Base-by-base conservation (phyloP, 2,888 invertebrate genomes). In the Agrotis ipsilon region DNA sequence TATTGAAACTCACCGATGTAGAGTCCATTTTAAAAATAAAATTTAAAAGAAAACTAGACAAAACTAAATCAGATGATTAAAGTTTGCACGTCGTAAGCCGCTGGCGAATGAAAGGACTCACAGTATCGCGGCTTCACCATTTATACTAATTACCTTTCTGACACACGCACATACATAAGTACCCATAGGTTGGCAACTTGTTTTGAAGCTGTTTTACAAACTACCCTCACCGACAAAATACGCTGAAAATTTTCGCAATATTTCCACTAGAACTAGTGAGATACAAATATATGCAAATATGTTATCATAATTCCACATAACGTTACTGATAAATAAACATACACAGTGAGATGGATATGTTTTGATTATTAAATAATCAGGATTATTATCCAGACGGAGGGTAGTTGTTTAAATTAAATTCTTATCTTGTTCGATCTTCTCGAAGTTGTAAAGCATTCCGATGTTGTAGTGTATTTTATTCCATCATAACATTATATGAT, bases 1-100 rank as follows among this genome's bases (percentile, higher is more conserved):
- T 85, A 72, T 83, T 87, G 74, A 83, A 92, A 81, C 90, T 90
- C 63, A 84, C 91, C 43, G 90, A 82, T 79, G 90, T 84, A 18
- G 90, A 86, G 72, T 92, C 89, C 90, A 93, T 85, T 57, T 75
- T 54, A 64, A 70, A 32, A 13, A 66, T 57, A 48, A 62, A 68
- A 60, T n/a, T 6, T 3, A 27, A 63, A 6, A 60, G 14, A 48
- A 68, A 63, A 49, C 21, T 60, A 52, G 21, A 66, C 54, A 54
- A 27, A 72, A 64, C 16, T 51, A 51, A 49, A 49, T 52, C 43
- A 39, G 43, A 43, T 59, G 32, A 39, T 68, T 32, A 69, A 74
- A 71, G 69, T 75, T 70, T 73, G 18, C 51, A 66, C 72, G 76
- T 66, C 67, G 76, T 68, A 46, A 63, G 69, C 72, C 63, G 84